Conservation (phyloP, 2,888 invertebrate species). For the Oxytorus armatus region DNA sequence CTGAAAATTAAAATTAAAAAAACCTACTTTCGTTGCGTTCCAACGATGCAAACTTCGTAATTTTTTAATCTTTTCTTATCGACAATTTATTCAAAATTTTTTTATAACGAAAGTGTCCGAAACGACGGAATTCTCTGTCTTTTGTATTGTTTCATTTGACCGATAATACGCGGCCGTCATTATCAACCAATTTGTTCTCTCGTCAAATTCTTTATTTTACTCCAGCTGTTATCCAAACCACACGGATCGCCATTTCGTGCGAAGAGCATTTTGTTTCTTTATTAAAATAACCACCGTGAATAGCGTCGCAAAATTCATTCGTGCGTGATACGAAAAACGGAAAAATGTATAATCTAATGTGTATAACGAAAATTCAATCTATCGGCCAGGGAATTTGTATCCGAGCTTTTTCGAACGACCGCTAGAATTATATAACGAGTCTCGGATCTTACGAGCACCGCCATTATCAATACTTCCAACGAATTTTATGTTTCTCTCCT, state of each 20-base stretch:
- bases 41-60: too few relatives aligned
- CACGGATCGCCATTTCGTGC: too few relatives aligned
- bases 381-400: constrained; percentile 53
- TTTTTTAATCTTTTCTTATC: not conserved
- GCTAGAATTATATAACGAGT: constrained; percentile 54
- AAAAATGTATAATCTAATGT: constrained; percentile 47
- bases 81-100: too few relatives aligned
- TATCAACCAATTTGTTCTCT: too few relatives aligned
- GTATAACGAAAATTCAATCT: constrained; percentile 28
- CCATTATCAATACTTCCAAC: constrained; percentile 64
- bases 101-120: too few relatives aligned
- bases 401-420: constrained; percentile 49
- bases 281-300: not conserved
- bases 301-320: not conserved
- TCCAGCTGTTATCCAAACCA: too few relatives aligned
- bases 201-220: too few relatives aligned
- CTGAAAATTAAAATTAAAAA: too few relatives aligned
- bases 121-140: too few relatives aligned
- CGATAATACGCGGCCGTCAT: too few relatives aligned
- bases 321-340: not conserved
- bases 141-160: too few relatives aligned
- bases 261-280: not conserved
- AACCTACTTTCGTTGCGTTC: too few relatives aligned
- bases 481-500: constrained; percentile 30
- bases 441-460: constrained; percentile 64